A percentile compares a stretch with the other conserved stretches of the same genome.
Evolutionary conservation across 2,888 invertebrate genomes (phyloP).

Genomic region (Cosmia pyralina): DNA sequence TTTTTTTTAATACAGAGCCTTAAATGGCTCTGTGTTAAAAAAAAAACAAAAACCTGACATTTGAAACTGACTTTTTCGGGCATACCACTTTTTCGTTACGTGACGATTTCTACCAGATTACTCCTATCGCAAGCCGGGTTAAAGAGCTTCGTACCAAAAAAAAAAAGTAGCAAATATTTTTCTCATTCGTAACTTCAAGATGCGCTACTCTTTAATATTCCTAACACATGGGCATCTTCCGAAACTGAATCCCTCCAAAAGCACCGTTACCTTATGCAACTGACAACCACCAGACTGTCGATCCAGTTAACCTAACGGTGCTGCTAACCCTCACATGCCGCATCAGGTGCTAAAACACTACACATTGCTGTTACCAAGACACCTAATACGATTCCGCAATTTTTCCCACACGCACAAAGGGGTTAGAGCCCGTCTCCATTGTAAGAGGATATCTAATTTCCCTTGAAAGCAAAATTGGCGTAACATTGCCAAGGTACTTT

Average conservation of each 20-base stretch:
- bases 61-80: too few relatives aligned
- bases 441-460: constrained; percentile 90
- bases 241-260: constrained; percentile 6
- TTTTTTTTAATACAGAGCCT: too few relatives aligned
- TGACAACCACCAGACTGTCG: constrained; percentile 12
- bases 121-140: too few relatives aligned
- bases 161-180: neutral
- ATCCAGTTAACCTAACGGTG: constrained; percentile 59
- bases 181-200: neutral
- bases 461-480: constrained; percentile 89
- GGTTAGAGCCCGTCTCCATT: constrained; percentile 82
- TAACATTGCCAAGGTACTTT: constrained; percentile 85
- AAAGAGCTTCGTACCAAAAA: too few relatives aligned
- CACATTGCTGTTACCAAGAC: constrained; percentile 70
- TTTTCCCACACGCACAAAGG: constrained; percentile 87
- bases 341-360: constrained; percentile 70
- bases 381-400: constrained; percentile 74
- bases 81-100: too few relatives aligned
- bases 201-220: neutral
- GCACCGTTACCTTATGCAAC: constrained; percentile 45
- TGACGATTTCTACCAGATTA: too few relatives aligned
- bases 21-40: too few relatives aligned
- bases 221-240: neutral
- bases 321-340: constrained; percentile 59
- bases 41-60: too few relatives aligned